A percentile compares a stretch with the other conserved stretches of the same genome.
Conservation (phyloP, 2,113 vertebrate genomes). For the Cololabis saira region DNA sequence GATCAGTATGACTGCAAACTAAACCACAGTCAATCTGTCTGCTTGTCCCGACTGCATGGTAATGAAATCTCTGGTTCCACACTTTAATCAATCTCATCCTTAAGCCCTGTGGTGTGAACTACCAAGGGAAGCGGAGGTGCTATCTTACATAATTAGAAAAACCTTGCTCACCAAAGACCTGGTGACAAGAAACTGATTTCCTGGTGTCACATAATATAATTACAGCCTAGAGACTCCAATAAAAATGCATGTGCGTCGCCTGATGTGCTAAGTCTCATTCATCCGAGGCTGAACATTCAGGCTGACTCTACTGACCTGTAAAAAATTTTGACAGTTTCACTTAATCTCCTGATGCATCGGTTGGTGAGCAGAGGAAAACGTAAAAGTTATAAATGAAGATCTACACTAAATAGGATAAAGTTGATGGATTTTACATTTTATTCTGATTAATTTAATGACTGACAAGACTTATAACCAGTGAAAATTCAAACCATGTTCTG, state of each 20-base stretch:
- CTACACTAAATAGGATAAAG: background rate
- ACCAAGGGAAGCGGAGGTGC: conserved; percentile 44
- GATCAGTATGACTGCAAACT: conserved; percentile 46
- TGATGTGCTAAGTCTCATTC: conserved; percentile 49
- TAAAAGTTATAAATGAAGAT: background rate
- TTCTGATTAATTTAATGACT: too few species aligned
- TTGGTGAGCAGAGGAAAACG: background rate
- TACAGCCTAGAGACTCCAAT: conserved; percentile 44
- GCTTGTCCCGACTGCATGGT: conserved; percentile 54
- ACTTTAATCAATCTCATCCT: conserved; percentile 69
- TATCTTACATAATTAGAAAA: conserved; percentile 66
- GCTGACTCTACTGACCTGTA: conserved; percentile 15
- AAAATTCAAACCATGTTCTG: background rate
- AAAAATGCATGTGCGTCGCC: conserved; percentile 33
- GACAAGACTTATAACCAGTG: background rate
- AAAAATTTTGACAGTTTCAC: conserved; percentile 34
- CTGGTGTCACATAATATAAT: conserved; percentile 60
- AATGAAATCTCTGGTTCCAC: conserved; percentile 58
- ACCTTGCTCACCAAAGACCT: conserved; percentile 50
- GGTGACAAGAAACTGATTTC: conserved; percentile 65
- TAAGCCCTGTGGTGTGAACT: conserved; percentile 44
- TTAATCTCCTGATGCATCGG: conserved; percentile 15
- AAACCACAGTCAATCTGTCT: conserved; percentile 42
- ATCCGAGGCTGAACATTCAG: conserved; percentile 19
- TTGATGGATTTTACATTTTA: too few species aligned